A percentile compares a stretch with the other conserved stretches of the same genome.
Conservation (phyloP, 2,888 invertebrate species). For the Brachylomia viminalis region DNA sequence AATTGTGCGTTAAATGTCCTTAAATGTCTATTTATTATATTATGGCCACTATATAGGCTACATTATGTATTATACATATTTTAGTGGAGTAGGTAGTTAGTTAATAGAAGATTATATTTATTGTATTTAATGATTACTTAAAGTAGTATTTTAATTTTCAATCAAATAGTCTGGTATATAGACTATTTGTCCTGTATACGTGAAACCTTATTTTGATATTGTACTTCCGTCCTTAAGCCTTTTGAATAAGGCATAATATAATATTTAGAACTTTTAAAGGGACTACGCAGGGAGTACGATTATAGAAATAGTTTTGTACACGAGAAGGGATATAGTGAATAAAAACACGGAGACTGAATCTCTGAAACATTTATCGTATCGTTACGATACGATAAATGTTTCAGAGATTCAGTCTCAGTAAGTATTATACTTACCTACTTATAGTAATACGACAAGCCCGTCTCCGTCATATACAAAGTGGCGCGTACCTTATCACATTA, state of each 20-base stretch:
- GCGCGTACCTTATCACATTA: too few relatives aligned
- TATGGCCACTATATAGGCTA: neutral
- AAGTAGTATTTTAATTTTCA: neutral
- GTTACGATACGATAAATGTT: too few relatives aligned
- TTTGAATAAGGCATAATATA: neutral
- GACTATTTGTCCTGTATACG: neutral
- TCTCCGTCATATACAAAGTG: neutral
- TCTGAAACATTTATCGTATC: neutral
- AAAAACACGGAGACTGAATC: neutral
- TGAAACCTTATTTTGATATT: conserved; percentile 9
- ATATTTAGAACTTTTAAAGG: neutral
- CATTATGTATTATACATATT: neutral
- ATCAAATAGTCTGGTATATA: neutral
- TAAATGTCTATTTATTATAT: neutral
- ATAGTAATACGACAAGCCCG: neutral
- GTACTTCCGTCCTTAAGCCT: conserved; percentile 9
- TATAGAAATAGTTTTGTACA: conserved; percentile 1
- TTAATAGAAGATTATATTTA: neutral
- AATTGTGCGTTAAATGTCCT: neutral
- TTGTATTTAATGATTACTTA: neutral
- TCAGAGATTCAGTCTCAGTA: too few relatives aligned
- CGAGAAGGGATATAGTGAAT: neutral
- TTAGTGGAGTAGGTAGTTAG: neutral
- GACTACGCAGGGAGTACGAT: neutral
- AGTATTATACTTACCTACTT: too few relatives aligned